Conservation (phyloP, 1,140 invertebrate species). For the Drosophila nikananu region DNA sequence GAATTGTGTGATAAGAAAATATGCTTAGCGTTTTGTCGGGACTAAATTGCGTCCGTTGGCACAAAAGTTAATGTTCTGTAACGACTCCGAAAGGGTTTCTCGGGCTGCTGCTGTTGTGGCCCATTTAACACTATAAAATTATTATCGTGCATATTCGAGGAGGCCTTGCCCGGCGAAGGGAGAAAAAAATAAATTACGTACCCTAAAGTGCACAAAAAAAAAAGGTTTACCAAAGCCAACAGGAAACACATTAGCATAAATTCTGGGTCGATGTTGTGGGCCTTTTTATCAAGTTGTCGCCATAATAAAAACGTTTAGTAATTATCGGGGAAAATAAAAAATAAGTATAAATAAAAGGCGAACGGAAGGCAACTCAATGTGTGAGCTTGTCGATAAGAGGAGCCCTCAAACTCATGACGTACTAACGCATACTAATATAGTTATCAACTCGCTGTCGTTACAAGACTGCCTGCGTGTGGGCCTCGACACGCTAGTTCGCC, state of each 20-base stretch:
- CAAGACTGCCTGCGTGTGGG: slow-evolving; percentile 22
- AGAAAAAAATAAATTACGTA: slow-evolving; percentile 41
- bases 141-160: slow-evolving; percentile 72
- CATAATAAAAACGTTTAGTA: slow-evolving; percentile 78
- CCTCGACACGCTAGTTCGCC: slow-evolving; percentile 66
- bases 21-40: slow-evolving; percentile 60
- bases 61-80: slow-evolving; percentile 78
- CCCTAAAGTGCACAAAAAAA: slow-evolving; percentile 3
- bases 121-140: slow-evolving; percentile 82
- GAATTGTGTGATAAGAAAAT: slow-evolving; percentile 75
- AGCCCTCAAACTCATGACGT: slow-evolving; percentile 13
- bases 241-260: slow-evolving; percentile 68
- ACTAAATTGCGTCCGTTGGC: slow-evolving; percentile 57
- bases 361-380: slow-evolving; percentile 38
- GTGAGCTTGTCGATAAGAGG: slow-evolving; percentile 60
- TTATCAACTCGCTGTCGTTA: slow-evolving; percentile 62
- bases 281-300: slow-evolving; percentile 71
- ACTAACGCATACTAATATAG: slow-evolving; percentile 58
- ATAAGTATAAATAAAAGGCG: slow-evolving; percentile 45
- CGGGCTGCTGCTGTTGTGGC: slow-evolving; percentile 33
- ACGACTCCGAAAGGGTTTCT: slow-evolving; percentile 67
- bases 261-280: slow-evolving; percentile 31
- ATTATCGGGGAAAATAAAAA: slow-evolving; percentile 58
- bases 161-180: slow-evolving; percentile 39
- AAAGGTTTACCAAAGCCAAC: slow-evolving; percentile 13